These are phyloP conservation scores for Drosophila jambulina DNA, from an alignment of 1,140 invertebrate species.

Conservation along the genomic window DNA sequence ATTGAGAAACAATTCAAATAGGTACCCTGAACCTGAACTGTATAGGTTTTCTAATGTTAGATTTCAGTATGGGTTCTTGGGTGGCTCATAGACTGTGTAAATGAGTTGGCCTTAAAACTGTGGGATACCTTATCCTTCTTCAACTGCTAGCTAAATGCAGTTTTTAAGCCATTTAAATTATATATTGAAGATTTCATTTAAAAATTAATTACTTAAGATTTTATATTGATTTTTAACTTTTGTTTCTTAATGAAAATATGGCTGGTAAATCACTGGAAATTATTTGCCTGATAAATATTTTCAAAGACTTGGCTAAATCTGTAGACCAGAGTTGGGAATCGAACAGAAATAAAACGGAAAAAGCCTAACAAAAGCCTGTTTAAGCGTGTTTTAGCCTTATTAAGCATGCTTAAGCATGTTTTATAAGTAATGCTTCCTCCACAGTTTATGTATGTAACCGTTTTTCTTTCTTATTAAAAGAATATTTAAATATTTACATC, in stretches of 20 bases:
- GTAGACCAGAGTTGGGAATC: not conserved
- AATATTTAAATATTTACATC: not conserved
- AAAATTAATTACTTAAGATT: not conserved
- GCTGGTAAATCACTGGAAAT: not conserved
- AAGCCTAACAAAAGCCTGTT: not conserved
- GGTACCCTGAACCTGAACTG: constrained; percentile 5
- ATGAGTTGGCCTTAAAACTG: not conserved
- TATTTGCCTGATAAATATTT: not conserved
- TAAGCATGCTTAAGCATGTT: too few species aligned
- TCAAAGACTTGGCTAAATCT: not conserved
- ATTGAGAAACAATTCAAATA: not conserved
- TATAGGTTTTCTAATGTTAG: not conserved
- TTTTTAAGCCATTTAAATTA: not conserved
- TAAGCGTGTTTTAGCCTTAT: not conserved
- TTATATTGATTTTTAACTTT: not conserved
- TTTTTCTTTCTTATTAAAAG: not conserved
- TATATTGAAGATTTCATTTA: not conserved
- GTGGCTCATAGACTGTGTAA: not conserved
- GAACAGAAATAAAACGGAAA: not conserved
- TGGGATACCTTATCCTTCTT: not conserved
- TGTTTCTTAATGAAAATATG: not conserved
- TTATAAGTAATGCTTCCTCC: not conserved
- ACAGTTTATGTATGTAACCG: not conserved
- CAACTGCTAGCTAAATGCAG: not conserved
- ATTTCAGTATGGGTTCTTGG: not conserved